A percentile compares a stretch with the other conserved stretches of the same genome.
Conservation (phyloP, 2,888 invertebrate species). For the Desoria tigrina region DNA sequence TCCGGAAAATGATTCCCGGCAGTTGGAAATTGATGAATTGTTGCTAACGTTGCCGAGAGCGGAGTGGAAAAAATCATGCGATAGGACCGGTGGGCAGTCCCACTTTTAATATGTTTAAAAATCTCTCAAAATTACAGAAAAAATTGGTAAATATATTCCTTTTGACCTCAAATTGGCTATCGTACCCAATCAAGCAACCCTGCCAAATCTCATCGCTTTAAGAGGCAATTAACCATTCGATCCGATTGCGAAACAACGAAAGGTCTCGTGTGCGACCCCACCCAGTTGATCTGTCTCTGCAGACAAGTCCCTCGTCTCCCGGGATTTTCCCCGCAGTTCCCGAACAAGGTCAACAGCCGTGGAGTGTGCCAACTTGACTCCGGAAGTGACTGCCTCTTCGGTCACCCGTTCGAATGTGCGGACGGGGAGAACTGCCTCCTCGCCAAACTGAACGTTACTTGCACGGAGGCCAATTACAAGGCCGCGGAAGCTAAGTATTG, state of each 20-base stretch:
- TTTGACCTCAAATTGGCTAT: too few species aligned
- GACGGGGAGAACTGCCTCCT: constrained; percentile 6
- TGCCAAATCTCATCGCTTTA: too few species aligned
- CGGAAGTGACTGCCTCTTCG: background rate
- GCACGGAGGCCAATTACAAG: background rate
- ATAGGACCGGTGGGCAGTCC: background rate
- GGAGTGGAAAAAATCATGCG: background rate
- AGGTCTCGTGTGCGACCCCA: background rate
- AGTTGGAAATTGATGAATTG: background rate
- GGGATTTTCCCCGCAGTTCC: background rate
- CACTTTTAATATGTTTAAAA: too few species aligned
- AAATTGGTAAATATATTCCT: too few species aligned
- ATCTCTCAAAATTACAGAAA: background rate
- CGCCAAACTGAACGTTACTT: background rate
- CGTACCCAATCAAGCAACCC: too few species aligned
- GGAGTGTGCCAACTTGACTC: constrained; percentile 4
- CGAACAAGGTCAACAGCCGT: background rate
- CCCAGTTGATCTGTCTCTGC: background rate
- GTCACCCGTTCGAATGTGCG: background rate
- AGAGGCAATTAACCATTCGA: too few species aligned
- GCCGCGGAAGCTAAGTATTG: background rate
- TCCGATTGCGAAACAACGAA: background rate
- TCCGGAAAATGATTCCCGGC: background rate
- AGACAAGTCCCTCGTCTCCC: background rate
- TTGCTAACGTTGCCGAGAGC: background rate